Conservation (phyloP, 1,140 invertebrate genomes). For the Drosophila parvula region DNA sequence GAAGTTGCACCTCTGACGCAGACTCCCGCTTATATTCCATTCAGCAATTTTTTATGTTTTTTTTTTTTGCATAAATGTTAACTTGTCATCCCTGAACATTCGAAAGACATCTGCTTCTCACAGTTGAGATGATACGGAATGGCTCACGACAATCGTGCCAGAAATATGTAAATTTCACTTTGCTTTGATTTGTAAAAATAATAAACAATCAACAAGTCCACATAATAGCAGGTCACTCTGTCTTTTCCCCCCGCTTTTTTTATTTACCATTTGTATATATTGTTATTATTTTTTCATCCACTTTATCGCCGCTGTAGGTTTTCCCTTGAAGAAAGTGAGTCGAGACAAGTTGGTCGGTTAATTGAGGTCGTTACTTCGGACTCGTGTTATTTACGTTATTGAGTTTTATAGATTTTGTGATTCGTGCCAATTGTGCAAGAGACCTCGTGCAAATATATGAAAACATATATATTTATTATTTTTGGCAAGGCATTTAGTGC, state of each 20-base stretch:
- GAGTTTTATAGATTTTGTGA: constrained; percentile 57
- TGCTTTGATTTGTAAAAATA: constrained; percentile 62
- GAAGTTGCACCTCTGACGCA: constrained; percentile 5
- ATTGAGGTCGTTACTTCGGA: constrained; percentile 64
- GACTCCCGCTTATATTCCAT: constrained; percentile 15
- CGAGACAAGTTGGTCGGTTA: constrained; percentile 44
- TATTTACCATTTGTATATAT: constrained; percentile 23
- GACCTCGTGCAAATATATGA: constrained; percentile 34
- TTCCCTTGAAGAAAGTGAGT: constrained; percentile 73
- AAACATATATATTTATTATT: constrained; percentile 38
- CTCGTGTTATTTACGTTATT: constrained; percentile 40
- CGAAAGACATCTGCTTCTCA: constrained; percentile 17
- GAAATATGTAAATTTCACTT: constrained; percentile 66
- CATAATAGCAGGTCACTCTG: constrained; percentile 34
- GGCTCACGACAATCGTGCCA: constrained; percentile 65
- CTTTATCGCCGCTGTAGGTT: constrained; percentile 11
- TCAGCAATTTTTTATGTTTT: constrained; percentile 26
- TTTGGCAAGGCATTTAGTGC: constrained; percentile 65
- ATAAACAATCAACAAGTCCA: constrained; percentile 43
- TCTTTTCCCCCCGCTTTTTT: constrained; percentile 30
- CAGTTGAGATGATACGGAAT: constrained; percentile 23
- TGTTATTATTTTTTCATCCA: constrained; percentile 24
- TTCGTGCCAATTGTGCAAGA: constrained; percentile 52
- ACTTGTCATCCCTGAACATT: constrained; percentile 19
- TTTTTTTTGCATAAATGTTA: constrained; percentile 39